These are phyloP conservation scores for Alviniconcha marisindica DNA, from an alignment of 1,140 invertebrate species.

Conservation along the genomic window DNA sequence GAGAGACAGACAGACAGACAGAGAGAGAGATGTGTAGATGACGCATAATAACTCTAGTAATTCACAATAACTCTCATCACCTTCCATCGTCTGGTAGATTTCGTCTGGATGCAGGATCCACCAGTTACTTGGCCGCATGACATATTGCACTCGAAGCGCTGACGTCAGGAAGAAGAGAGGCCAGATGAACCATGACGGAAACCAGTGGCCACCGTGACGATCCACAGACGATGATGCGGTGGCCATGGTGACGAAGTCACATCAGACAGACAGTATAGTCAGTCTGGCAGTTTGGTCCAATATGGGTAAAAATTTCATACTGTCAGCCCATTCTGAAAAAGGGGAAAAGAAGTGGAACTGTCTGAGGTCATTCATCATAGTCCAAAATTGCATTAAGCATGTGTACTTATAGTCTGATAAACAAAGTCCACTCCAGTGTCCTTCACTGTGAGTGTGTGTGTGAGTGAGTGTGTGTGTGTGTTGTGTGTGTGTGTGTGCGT, in stretches of 20 bases:
- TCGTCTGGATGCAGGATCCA: slow-evolving; percentile 73
- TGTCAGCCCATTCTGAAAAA: background rate
- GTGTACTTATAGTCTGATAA: too few species aligned
- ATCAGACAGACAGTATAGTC: background rate
- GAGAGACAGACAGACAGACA: too few species aligned
- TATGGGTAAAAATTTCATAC: background rate
- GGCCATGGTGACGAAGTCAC: background rate
- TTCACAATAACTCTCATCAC: too few species aligned
- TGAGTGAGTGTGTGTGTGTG: too few species aligned
- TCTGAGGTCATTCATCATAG: background rate
- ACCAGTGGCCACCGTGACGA: background rate
- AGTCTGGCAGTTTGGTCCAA: background rate
- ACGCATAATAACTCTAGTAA: too few species aligned
- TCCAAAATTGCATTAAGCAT: too few species aligned
- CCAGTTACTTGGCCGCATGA: slow-evolving; percentile 55
- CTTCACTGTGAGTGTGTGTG: too few species aligned
- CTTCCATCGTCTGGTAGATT: slow-evolving; percentile 68
- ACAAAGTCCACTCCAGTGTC: too few species aligned
- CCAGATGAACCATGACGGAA: slow-evolving; percentile 53
- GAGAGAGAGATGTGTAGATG: too few species aligned
- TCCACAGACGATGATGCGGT: background rate
- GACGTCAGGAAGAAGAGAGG: slow-evolving; percentile 55
- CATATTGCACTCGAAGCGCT: slow-evolving; percentile 56
- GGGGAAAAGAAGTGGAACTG: background rate
- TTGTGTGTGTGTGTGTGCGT: too few species aligned